Conservation (phyloP, 2,797 vertebrate species). For the Dromococcyx pavoninus region DNA sequence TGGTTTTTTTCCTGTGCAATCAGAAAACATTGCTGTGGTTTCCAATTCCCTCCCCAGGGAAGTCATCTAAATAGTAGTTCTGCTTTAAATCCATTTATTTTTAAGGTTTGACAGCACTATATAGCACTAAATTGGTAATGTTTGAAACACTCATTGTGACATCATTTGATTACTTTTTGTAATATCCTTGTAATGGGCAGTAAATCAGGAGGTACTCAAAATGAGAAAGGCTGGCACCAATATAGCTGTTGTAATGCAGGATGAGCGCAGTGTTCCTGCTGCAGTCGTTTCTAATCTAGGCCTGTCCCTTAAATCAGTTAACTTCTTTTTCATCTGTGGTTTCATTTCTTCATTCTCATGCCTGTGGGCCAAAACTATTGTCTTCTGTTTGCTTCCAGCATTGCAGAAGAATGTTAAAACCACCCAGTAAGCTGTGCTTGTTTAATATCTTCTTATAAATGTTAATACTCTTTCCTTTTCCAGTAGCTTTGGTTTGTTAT, state of each 20-base stretch:
- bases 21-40: not conserved
- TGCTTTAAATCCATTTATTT: not conserved
- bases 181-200: not conserved
- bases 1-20: not conserved
- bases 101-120: not conserved
- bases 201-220: not conserved
- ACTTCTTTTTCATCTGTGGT: not conserved
- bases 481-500: not conserved
- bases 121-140: not conserved
- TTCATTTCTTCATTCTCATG: not conserved
- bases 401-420: slow-evolving; percentile 11
- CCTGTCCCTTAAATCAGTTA: not conserved
- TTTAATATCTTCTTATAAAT: slow-evolving; percentile 11
- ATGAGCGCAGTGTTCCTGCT: not conserved
- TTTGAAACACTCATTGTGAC: not conserved
- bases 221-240: not conserved
- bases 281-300: not conserved
- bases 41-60: not conserved
- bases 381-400: slow-evolving; percentile 1
- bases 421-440: not conserved
- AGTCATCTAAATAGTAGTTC: not conserved
- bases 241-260: not conserved
- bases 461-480: not conserved
- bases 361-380: not conserved
- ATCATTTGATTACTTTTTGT: not conserved